A percentile compares a stretch with the other conserved stretches of the same genome.
phyloP scores from a whole-genome alignment of 2,797 vertebrate genomes.

The Aulostomus chinensis region DNA sequence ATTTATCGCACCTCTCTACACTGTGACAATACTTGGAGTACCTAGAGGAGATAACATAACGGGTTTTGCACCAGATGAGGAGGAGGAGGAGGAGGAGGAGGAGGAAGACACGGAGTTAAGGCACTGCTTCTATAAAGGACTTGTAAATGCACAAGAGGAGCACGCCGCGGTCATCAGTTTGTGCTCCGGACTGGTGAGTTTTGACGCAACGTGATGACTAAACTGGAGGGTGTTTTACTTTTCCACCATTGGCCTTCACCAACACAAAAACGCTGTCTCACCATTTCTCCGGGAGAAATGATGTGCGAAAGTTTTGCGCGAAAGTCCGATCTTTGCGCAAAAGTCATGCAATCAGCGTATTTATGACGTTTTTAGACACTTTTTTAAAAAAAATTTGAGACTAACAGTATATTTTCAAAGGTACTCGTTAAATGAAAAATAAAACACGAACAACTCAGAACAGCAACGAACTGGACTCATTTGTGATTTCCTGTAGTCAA shows the following conservation, averaged over 20 bases:
- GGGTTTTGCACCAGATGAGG: conserved; percentile 74
- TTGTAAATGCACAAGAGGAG: conserved; percentile 89
- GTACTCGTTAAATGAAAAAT: too few species aligned
- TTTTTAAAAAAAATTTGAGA: too few species aligned
- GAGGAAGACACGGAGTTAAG: conserved; percentile 88
- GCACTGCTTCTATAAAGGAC: conserved; percentile 97
- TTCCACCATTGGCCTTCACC: conserved; percentile 3
- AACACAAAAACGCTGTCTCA: too few species aligned
- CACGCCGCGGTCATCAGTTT: conserved; percentile 96
- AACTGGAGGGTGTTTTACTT: conserved; percentile 27
- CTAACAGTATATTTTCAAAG: too few species aligned
- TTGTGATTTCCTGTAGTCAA: not conserved
- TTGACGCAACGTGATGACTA: conserved; percentile 50
- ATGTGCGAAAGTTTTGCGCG: too few species aligned
- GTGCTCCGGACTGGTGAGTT: conserved; percentile 98
- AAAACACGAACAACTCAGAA: too few species aligned
- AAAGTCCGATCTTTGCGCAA: too few species aligned
- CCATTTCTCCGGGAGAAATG: too few species aligned
- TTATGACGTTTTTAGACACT: too few species aligned
- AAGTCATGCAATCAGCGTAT: too few species aligned
- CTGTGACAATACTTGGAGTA: conserved; percentile 89
- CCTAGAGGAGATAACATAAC: conserved; percentile 80
- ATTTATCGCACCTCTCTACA: conserved; percentile 96
- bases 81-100: conserved; percentile 54
- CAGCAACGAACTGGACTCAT: too few species aligned